Percentiles rank a stretch among this genome's conserved stretches.
Conservation (phyloP, 2,797 vertebrate species). For the Meriones psammophilus region DNA sequence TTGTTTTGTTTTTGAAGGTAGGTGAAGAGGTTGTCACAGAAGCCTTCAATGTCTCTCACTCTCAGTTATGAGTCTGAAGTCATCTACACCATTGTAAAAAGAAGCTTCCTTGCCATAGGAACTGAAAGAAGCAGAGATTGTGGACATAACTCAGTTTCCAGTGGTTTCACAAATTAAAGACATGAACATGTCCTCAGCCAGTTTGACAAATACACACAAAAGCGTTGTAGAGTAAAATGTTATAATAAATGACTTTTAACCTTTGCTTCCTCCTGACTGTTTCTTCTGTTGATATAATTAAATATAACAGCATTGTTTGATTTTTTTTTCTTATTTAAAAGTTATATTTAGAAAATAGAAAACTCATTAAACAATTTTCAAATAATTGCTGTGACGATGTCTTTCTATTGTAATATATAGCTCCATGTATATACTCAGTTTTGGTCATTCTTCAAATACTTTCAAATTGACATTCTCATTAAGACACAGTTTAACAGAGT, state of each 20-base stretch:
- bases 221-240: background rate
- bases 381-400: background rate
- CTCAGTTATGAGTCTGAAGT: background rate
- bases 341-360: background rate
- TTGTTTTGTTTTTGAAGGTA: background rate
- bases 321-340: slow-evolving; percentile 15
- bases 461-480: slow-evolving; percentile 7
- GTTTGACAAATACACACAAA: background rate
- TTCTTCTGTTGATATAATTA: background rate
- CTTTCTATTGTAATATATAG: background rate
- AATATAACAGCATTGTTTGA: background rate
- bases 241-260: background rate
- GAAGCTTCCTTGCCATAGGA: background rate
- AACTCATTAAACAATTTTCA: slow-evolving; percentile 5
- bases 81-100: background rate
- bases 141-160: background rate
- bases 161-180: background rate
- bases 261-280: background rate
- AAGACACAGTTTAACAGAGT: slow-evolving; percentile 26
- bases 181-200: background rate
- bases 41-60: background rate
- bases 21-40: background rate
- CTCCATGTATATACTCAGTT: background rate
- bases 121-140: background rate
- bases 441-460: background rate